Percentiles rank a stretch among this genome's conserved stretches.
Evolutionary conservation across 1,140 invertebrate genomes (phyloP).

Genomic region (Mizuhopecten yessoensis): DNA sequence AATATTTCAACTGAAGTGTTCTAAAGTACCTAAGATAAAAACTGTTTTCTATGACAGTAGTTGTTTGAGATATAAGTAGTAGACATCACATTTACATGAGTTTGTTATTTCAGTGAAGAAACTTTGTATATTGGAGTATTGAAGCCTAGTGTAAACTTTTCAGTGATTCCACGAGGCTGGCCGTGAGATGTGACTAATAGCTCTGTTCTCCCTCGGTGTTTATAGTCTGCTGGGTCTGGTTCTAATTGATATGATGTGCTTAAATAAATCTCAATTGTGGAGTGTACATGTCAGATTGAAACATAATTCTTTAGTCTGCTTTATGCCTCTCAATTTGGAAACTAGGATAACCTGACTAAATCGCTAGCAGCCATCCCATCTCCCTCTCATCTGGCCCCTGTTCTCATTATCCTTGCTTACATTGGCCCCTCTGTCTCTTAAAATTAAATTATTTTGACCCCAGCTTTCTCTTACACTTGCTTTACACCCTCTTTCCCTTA

Average conservation of each 20-base stretch:
- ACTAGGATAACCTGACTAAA: not conserved
- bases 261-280: conserved; percentile 11
- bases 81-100: too few relatives aligned
- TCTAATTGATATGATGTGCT: not conserved
- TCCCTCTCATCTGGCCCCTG: not conserved
- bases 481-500: not conserved
- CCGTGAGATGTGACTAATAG: not conserved
- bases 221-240: not conserved
- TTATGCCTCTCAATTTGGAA: not conserved
- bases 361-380: not conserved
- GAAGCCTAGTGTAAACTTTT: not conserved
- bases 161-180: not conserved
- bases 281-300: not conserved
- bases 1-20: too few relatives aligned
- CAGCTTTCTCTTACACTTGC: not conserved
- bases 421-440: not conserved
- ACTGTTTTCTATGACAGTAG: too few relatives aligned
- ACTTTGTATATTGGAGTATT: too few relatives aligned
- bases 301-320: not conserved
- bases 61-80: too few relatives aligned
- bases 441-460: too few relatives aligned
- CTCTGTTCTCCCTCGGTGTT: not conserved
- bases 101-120: too few relatives aligned
- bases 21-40: too few relatives aligned
- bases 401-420: not conserved